phyloP scores from a whole-genome alignment of 1,140 invertebrate species.

The Trichoplusia ni region DNA sequence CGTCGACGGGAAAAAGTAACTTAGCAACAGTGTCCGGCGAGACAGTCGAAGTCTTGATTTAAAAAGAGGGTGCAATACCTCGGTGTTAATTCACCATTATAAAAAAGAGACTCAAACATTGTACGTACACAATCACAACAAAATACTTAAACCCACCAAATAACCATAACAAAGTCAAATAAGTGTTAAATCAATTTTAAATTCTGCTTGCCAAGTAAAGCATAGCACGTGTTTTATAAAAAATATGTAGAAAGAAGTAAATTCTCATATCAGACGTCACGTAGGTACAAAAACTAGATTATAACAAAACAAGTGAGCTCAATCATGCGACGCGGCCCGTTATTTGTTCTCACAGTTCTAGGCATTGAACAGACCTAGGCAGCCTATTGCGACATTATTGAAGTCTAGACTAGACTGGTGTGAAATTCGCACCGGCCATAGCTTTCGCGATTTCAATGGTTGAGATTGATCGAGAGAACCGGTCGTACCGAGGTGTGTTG shows the following conservation, averaged over 20 bases:
- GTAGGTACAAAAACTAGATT: conserved; percentile 33
- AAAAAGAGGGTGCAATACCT: no score
- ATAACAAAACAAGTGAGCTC: conserved; percentile 49
- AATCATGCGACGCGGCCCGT: conserved; percentile 60
- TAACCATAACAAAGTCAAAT: neutral
- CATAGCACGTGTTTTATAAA: neutral
- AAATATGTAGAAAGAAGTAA: conserved; percentile 12
- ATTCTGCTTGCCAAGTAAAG: neutral
- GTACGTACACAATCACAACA: no score
- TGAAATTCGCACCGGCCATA: conserved; percentile 71
- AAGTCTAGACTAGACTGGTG: conserved; percentile 75
- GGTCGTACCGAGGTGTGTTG: conserved; percentile 49
- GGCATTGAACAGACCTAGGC: conserved; percentile 60
- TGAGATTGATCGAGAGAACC: conserved; percentile 69
- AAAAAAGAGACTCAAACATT: no score
- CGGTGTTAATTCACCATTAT: no score
- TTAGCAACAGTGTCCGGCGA: no score
- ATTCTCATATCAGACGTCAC: conserved; percentile 7
- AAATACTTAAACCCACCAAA: no score
- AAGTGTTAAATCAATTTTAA: neutral
- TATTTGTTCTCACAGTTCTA: conserved; percentile 74
- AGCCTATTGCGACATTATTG: conserved; percentile 60
- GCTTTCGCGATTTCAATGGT: conserved; percentile 71
- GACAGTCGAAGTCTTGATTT: no score
- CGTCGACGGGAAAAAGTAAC: no score